These are phyloP conservation scores for Dendroctonus valens DNA, from an alignment of 1,140 invertebrate species.

Conservation along the genomic window DNA sequence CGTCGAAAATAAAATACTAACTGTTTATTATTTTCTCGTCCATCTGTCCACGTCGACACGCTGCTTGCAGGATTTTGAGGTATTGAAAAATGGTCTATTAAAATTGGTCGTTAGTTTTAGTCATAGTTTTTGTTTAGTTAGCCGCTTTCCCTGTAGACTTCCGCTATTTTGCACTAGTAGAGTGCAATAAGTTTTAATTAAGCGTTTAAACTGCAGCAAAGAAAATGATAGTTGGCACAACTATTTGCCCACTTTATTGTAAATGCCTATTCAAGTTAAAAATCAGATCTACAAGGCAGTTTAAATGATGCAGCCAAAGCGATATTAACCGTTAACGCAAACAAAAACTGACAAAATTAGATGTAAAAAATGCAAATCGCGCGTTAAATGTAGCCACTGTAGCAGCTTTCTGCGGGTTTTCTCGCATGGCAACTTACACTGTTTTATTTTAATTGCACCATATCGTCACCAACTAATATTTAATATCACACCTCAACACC, in stretches of 20 bases:
- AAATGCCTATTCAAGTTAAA: not conserved
- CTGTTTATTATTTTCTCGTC: constrained; percentile 53
- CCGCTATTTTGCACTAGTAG: constrained; percentile 33
- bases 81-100: constrained; percentile 55
- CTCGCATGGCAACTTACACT: constrained; percentile 47
- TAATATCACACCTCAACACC: constrained; percentile 33
- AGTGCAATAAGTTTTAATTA: constrained; percentile 24
- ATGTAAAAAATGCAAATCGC: constrained; percentile 19
- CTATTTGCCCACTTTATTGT: not conserved
- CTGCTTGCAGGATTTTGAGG: constrained; percentile 70
- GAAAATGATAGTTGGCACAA: not conserved
- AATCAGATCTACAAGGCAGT: constrained; percentile 8
- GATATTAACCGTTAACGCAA: not conserved
- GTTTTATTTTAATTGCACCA: constrained; percentile 38
- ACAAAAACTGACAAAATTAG: constrained; percentile 10
- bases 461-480: constrained; percentile 25
- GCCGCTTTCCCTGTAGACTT: constrained; percentile 58
- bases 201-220: constrained; percentile 22
- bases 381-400: constrained; percentile 28
- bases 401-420: constrained; percentile 33
- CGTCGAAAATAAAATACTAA: constrained; percentile 37
- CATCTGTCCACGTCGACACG: constrained; percentile 53
- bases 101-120: constrained; percentile 52
- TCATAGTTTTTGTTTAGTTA: constrained; percentile 54
- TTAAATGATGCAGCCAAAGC: constrained; percentile 9